phyloP scores from a whole-genome alignment of 2,888 invertebrate species.

The Catocala fraxini region DNA sequence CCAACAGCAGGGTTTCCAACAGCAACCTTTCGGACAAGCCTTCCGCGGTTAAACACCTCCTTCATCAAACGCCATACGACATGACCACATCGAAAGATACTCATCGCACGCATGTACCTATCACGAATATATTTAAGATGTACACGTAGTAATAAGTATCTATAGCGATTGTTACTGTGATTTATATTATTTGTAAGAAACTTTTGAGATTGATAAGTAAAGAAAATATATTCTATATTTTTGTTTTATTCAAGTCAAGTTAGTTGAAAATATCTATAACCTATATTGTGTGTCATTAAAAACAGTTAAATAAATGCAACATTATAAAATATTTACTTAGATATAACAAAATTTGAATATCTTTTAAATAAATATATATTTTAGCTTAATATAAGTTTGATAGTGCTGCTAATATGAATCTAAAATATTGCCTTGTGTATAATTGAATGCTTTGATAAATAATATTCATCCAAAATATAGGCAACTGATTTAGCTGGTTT shows the following conservation, averaged over 20 bases:
- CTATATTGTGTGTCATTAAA: no score
- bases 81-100: constrained; percentile 41
- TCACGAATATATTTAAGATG: constrained; percentile 52
- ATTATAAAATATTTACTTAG: no score
- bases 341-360: no score
- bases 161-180: constrained; percentile 78
- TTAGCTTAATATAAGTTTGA: no score
- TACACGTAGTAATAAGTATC: constrained; percentile 56
- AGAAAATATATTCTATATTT: constrained; percentile 20
- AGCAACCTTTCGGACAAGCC: constrained; percentile 56
- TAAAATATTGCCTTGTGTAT: no score
- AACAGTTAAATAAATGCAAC: no score
- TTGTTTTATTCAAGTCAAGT: constrained; percentile 15
- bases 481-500: no score
- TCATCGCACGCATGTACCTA: constrained; percentile 48
- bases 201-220: constrained; percentile 54
- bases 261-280: no score
- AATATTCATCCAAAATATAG: no score
- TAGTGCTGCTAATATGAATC: no score
- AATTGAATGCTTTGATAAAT: no score
- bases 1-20: constrained; percentile 40
- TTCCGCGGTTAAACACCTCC: constrained; percentile 70
- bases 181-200: constrained; percentile 72
- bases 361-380: no score
- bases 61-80: constrained; percentile 13